Base-by-base conservation (phyloP, 1,140 invertebrate species). In the Thalassaphorura encarpata region DNA sequence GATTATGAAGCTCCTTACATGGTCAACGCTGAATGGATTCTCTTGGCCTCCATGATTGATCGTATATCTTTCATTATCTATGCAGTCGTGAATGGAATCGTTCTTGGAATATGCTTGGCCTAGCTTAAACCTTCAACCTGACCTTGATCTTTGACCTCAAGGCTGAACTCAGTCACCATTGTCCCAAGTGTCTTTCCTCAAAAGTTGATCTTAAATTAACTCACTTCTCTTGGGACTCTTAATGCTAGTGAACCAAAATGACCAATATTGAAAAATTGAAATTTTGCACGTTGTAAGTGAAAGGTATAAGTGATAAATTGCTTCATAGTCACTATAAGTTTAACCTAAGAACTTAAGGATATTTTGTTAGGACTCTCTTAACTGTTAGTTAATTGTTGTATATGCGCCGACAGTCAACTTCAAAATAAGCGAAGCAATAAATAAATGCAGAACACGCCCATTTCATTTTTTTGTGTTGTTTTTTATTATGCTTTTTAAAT, bases 41-140 rank as follows among this genome's bases (percentile, higher is more conserved):
- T 64, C 2, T 48, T 64, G 1, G 62, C 59, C 5, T 45, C 56
- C 19, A 64, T 64, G 59, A 58, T 64, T 33, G 62, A 64, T 51
- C 33, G 62, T 36, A 13, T 64, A 3, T 40, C 56, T 5, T 56
- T 64, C 15, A 61, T 64, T 41, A 31, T 59, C 16, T 61, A 61
- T 48, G 21, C 41, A 3, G 39, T 64, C 28, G 54, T 61, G n/a
- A 56, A 36, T 19, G 58, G 31, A 24, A 59, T 64, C n/a, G 43
- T 60, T 18, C 21, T 61, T 26, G 56, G 41, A 24, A 28, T 59
- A 13, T 61, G 59, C 45, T 50, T 64, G 23, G 47, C 53, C 28
- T 56, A 47, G 45, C 21, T 33, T 49, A 36, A 36, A 36, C 11
- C n/a, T 36, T n/a, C n/a, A 36, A 11, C n/a, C n/a, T 11, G 11